Evolutionary conservation across 2,888 invertebrate genomes (phyloP), one percentile per base, ranked within the genome.

Genomic region (Coleophora flavipennella): DNA sequence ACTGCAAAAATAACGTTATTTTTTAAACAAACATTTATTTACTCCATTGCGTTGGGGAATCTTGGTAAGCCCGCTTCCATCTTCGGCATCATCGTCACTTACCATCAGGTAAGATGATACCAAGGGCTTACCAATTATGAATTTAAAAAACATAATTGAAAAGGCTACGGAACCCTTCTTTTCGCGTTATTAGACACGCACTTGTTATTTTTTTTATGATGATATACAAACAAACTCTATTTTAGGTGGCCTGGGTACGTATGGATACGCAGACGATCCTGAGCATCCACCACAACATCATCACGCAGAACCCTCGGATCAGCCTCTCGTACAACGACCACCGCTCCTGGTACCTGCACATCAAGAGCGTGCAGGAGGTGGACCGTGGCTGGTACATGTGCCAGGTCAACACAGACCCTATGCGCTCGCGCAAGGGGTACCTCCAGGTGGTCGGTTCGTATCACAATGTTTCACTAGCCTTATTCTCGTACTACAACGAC

Each of bases 381-480:
- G 95, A 95, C 77, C 88, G 95, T 6, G 95, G 95, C 41, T 95
- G 94, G 94, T 95, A 89, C 62, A 95, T 95, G 95, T 95, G 95
- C 67, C 95, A 95, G 77, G 91, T 96, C 51, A 95, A 96, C 77
- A 95, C 95, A 1, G 95, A 95, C 76, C 95, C 95, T 13, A 96
- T 96, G 95, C 87, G 94, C 49, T 93, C 92, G 41, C 88, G 93
- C 42, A 92, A 94, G 65, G 95, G 95, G 42, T 96, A 94, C 67
- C 86, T 96, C 26, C 94, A 95, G 87, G 95, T 29, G n/a, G 29
- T 29, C 10, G 29, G 29, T 29, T 3, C 10, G 29, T 29, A 29
- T 29, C 10, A 20, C 20, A 4, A 6, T 20, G 20, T 20, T 20
- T 20, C 20, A 20, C 20, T 20, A 20, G 20, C 20, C 6, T 20